Percentiles rank a stretch among this genome's conserved stretches.
Conservation (phyloP, 2,797 vertebrate genomes). For the Megalops cyprinoides region DNA sequence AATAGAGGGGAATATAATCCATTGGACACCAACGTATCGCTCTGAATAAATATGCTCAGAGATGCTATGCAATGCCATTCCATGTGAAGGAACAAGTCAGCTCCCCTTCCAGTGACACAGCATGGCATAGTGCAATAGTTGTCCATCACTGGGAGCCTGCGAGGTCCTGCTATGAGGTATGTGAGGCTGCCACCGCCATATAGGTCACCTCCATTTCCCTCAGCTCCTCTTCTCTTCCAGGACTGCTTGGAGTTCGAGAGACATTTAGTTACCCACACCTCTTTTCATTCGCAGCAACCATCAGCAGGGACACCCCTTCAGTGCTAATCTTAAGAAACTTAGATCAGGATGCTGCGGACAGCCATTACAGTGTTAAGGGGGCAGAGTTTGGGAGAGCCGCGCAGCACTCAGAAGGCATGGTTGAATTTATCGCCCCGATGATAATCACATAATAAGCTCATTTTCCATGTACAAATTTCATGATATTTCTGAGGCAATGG, state of each 20-base stretch:
- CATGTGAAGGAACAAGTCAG: background rate
- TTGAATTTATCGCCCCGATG: constrained; percentile 41
- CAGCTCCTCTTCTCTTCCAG: background rate
- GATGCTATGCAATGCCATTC: no score
- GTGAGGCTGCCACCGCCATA: background rate
- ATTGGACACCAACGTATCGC: no score
- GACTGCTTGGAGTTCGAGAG: background rate
- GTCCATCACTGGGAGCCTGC: no score
- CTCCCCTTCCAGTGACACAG: background rate
- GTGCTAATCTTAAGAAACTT: background rate
- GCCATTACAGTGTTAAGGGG: background rate
- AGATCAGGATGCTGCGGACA: background rate
- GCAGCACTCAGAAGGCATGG: constrained; percentile 21
- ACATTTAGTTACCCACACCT: background rate
- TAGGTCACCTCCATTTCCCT: background rate
- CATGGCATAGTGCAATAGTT: background rate
- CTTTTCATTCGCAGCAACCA: background rate
- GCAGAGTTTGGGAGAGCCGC: background rate
- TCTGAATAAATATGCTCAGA: no score
- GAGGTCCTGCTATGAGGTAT: no score
- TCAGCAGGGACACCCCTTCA: background rate
- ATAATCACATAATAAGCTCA: constrained; percentile 61
- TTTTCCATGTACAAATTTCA: constrained; percentile 67
- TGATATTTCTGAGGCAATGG: constrained; percentile 53
- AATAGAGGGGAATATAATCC: no score